phyloP scores from a whole-genome alignment of 2,797 vertebrate genomes.

The Apogon hyalosoma region DNA sequence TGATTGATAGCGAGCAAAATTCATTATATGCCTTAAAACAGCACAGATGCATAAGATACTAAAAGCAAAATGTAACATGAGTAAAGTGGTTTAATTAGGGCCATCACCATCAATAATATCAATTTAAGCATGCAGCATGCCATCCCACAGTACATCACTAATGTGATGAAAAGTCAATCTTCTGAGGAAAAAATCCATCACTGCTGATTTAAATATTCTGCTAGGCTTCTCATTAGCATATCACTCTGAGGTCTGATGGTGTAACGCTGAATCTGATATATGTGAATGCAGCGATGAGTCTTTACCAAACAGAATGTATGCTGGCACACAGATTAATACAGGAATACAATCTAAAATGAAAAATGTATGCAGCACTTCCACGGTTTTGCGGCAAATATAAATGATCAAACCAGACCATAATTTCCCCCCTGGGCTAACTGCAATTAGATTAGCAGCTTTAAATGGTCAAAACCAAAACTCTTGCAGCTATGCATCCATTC shows the following conservation, averaged over 20 bases:
- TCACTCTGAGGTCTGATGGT: constrained; percentile 35
- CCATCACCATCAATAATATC: constrained; percentile 50
- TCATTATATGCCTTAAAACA: constrained; percentile 57
- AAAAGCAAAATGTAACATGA: constrained; percentile 45
- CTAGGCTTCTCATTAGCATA: constrained; percentile 51
- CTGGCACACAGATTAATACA: constrained; percentile 10
- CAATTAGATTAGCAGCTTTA: neutral
- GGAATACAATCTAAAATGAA: constrained; percentile 4
- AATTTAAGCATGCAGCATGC: constrained; percentile 40
- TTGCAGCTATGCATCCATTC: neutral
- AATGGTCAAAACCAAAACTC: constrained; percentile 22
- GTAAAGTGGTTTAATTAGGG: constrained; percentile 59
- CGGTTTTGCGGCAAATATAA: constrained; percentile 5
- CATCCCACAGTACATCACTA: constrained; percentile 38
- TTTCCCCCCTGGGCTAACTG: constrained; percentile 6
- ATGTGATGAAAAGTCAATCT: constrained; percentile 46
- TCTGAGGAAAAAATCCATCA: constrained; percentile 27
- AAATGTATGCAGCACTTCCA: constrained; percentile 6
- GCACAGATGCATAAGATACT: constrained; percentile 40
- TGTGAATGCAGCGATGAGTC: constrained; percentile 23
- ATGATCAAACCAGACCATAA: neutral
- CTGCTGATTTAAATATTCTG: constrained; percentile 53
- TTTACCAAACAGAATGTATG: constrained; percentile 18
- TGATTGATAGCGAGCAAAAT: constrained; percentile 62
- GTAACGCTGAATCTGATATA: constrained; percentile 24